These are phyloP conservation scores for Lasioglossum villosulum DNA, from an alignment of 2,888 invertebrate genomes.

Conservation along the genomic window DNA sequence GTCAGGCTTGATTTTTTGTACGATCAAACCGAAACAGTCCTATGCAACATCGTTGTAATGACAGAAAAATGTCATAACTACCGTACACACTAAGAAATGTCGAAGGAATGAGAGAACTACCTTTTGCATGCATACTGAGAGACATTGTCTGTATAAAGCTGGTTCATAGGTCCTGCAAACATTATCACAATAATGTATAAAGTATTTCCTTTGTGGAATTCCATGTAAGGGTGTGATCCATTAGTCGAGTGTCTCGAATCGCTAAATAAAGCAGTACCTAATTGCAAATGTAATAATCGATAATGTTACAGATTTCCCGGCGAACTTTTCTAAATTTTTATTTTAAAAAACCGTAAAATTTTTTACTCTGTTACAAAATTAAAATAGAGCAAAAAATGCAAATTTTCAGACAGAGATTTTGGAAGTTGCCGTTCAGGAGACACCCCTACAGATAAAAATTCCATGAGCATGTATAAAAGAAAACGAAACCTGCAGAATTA, in stretches of 20 bases:
- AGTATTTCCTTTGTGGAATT: constrained; percentile 55
- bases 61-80: constrained; percentile 40
- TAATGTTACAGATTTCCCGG: not conserved
- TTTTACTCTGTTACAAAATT: not conserved
- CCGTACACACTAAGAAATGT: constrained; percentile 62
- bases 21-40: constrained; percentile 13
- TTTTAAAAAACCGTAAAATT: not conserved
- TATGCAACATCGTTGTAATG: not conserved
- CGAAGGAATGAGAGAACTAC: constrained; percentile 74
- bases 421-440: constrained; percentile 5
- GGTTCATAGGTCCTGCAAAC: constrained; percentile 77
- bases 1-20: constrained; percentile 20
- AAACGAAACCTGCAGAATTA: constrained; percentile 15
- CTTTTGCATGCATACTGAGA: constrained; percentile 78
- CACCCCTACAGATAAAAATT: constrained; percentile 61
- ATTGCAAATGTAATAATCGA: not conserved
- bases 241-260: not conserved
- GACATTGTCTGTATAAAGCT: constrained; percentile 78
- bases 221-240: constrained; percentile 57
- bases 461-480: constrained; percentile 49
- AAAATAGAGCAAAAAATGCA: not conserved
- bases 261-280: not conserved
- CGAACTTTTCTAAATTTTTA: not conserved
- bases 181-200: constrained; percentile 67
- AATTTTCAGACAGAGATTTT: not conserved